These are phyloP conservation scores for Gonioctena quinquepunctata DNA, from an alignment of 1,140 invertebrate species.

Conservation along the genomic window DNA sequence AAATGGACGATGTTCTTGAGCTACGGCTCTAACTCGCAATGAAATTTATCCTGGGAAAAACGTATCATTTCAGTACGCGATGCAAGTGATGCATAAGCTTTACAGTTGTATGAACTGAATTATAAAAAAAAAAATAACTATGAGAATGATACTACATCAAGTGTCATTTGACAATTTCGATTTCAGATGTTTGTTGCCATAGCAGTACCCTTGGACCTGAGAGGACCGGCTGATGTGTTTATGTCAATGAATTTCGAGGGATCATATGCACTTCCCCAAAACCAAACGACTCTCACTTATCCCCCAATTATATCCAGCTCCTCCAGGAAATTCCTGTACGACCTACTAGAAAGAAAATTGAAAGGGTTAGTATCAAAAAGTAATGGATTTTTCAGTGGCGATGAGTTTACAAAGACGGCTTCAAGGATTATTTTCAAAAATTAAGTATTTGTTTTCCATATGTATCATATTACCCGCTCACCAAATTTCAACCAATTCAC, in stretches of 20 bases:
- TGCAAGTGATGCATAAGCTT: too few relatives aligned
- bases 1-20: too few relatives aligned
- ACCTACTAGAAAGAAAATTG: slow-evolving; percentile 41
- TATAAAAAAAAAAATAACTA: too few relatives aligned
- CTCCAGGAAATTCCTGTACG: slow-evolving; percentile 34
- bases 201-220: slow-evolving; percentile 72
- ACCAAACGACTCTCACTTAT: slow-evolving; percentile 39
- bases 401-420: neutral
- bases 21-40: too few relatives aligned
- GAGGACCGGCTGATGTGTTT: slow-evolving; percentile 68
- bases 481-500: neutral
- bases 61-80: too few relatives aligned
- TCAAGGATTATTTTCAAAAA: too few relatives aligned
- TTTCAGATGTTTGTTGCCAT: slow-evolving; percentile 67
- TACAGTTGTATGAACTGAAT: too few relatives aligned
- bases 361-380: slow-evolving; percentile 42
- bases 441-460: too few relatives aligned
- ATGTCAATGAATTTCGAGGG: slow-evolving; percentile 78
- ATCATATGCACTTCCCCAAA: slow-evolving; percentile 61
- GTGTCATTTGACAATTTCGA: too few relatives aligned
- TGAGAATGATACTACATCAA: too few relatives aligned
- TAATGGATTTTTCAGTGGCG: neutral
- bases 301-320: slow-evolving; percentile 35
- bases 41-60: too few relatives aligned
- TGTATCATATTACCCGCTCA: too few relatives aligned